Evolutionary conservation across 2,888 invertebrate genomes (phyloP), one percentile per base, ranked within the genome.

Genomic region (Nemurella pictetii): DNA sequence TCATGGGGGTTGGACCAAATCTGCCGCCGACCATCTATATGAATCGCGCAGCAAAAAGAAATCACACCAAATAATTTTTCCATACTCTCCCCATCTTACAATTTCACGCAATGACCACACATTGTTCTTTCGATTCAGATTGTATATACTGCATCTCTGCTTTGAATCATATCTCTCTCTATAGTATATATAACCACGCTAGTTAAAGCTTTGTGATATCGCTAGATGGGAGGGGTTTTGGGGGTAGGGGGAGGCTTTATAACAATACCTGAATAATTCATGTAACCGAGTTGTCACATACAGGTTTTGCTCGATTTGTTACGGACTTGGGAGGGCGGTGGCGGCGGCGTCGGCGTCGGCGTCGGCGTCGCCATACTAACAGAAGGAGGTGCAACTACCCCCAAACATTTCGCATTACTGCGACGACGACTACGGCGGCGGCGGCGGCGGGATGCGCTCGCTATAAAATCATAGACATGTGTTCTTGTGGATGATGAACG

Each of bases 221-320:
- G 2, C 26, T 25, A 25, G 26, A 28, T 20, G 80, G 26, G 28
- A 36, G 35, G 81, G 26, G 36, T 32, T n/a, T n/a, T 4, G 81
- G 35, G 35, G 81, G 30, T 55, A 29, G 32, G 75, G 82, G 32
- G 55, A 28, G 82, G 81, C 20, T 73, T 82, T 82, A 81, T 35
- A 81, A 85, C 85, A 85, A 85, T 84, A 86, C 86, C 85, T 87
- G 87, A 87, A 87, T 87, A 85, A 87, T 87, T 86, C 87, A 87
- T 87, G 86, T 86, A 84, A 72, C 84, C 85, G 82, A 78, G 55
- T 84, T 87, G 87, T 87, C 87, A 87, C 85, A 75, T 80, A 83
- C 85, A 87, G 87, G 85, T 87, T 87, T 87, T 87, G 87, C 86
- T 86, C 86, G 86, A 87, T 87, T 87, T 87, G 87, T 87, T 85